These are phyloP conservation scores for Vireo griseus DNA, from an alignment of 2,797 vertebrate species.

Conservation along the genomic window DNA sequence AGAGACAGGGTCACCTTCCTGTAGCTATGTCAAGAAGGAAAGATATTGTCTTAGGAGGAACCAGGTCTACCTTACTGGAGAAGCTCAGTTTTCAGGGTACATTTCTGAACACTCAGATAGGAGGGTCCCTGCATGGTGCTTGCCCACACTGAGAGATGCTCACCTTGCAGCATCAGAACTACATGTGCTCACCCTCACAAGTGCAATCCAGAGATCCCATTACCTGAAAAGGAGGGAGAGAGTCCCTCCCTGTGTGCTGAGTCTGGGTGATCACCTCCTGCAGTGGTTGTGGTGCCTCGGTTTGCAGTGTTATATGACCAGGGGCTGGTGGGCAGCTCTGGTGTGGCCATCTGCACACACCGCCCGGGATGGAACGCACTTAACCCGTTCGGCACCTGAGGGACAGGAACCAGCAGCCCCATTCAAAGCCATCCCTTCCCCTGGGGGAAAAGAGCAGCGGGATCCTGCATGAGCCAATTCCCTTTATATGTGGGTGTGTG, in stretches of 20 bases:
- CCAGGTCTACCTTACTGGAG: neutral
- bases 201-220: neutral
- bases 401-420: neutral
- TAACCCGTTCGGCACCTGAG: neutral
- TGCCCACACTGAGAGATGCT: fast-evolving
- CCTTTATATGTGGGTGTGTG: neutral
- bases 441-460: neutral
- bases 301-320: fast-evolving
- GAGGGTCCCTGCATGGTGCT: fast-evolving
- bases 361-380: neutral
- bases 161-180: neutral
- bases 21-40: neutral
- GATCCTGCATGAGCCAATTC: neutral
- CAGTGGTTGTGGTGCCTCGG: neutral
- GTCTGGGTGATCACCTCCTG: neutral
- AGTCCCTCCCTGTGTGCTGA: neutral
- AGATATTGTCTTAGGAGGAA: neutral
- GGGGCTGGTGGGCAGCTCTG: neutral
- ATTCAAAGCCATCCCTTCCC: neutral
- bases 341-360: neutral
- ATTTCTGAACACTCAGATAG: neutral
- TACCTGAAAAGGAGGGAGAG: neutral
- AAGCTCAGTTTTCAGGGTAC: neutral
- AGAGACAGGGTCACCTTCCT: neutral
- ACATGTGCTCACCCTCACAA: fast-evolving